Percentiles rank a stretch among this genome's conserved stretches.
These are phyloP conservation scores for Deilephila porcellus DNA, from an alignment of 2,888 invertebrate genomes.

Conservation along the genomic window DNA sequence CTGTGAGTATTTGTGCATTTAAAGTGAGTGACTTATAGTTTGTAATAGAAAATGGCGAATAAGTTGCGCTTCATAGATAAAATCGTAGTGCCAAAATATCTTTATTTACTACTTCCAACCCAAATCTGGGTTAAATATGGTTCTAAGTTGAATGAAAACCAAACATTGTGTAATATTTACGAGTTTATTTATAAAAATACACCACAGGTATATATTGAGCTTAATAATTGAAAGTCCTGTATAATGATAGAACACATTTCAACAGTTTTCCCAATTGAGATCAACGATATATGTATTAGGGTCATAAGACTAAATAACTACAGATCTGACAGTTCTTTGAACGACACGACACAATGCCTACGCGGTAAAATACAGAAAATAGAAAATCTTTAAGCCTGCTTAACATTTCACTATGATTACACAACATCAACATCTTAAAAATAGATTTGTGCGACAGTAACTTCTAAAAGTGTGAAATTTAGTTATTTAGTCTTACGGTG, in stretches of 20 bases:
- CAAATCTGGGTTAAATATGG: not conserved
- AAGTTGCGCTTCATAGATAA: too few species aligned
- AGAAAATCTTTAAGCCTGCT: constrained; percentile 9
- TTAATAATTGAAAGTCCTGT: constrained; percentile 80
- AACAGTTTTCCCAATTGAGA: constrained; percentile 70
- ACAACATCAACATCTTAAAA: constrained; percentile 27
- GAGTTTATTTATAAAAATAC: constrained; percentile 81
- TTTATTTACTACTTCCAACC: not conserved
- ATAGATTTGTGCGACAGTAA: constrained; percentile 20
- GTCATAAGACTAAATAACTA: constrained; percentile 32
- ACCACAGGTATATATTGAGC: constrained; percentile 83
- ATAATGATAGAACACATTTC: constrained; percentile 77
- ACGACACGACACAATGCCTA: not conserved
- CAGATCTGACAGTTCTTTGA: constrained; percentile 21
- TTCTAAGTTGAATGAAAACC: constrained; percentile 27
- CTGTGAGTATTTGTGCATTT: too few species aligned
- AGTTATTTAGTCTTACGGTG: constrained; percentile 31
- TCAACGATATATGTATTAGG: constrained; percentile 55
- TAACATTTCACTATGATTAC: constrained; percentile 15
- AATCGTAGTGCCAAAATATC: too few species aligned
- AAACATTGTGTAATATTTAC: constrained; percentile 49
- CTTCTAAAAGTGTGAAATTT: not conserved
- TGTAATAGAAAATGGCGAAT: too few species aligned
- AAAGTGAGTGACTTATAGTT: too few species aligned
- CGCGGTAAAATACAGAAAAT: constrained; percentile 9